Evolutionary conservation across 2,888 invertebrate species (phyloP).

Genomic region (Cataglyphis cursor): DNA sequence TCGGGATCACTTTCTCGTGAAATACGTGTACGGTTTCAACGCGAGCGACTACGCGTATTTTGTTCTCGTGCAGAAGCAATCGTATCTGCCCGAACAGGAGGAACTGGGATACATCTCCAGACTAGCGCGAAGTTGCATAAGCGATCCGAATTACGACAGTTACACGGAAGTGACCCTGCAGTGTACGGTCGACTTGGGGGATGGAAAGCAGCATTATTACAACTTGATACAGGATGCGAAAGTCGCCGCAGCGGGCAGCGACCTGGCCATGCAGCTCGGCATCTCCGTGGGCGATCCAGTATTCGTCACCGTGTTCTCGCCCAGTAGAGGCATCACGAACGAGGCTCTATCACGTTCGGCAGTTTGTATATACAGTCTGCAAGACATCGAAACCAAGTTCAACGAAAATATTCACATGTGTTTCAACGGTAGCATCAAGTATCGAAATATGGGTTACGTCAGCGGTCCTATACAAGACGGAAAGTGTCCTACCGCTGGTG

Average conservation of each 20-base stretch:
- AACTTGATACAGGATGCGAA: slow-evolving; percentile 98
- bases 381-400: slow-evolving; percentile 96
- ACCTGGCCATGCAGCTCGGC: slow-evolving; percentile 93
- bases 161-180: slow-evolving; percentile 98
- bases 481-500: slow-evolving; percentile 95
- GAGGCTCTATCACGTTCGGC: slow-evolving; percentile 95
- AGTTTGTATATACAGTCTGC: slow-evolving; percentile 96
- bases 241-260: slow-evolving; percentile 94
- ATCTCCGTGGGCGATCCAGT: slow-evolving; percentile 93
- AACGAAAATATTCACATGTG: slow-evolving; percentile 99
- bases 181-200: slow-evolving; percentile 91
- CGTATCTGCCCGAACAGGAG: slow-evolving; percentile 95
- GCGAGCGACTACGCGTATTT: slow-evolving; percentile 98
- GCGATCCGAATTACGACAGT: slow-evolving; percentile 97
- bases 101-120: slow-evolving; percentile 96
- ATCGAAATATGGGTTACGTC: slow-evolving; percentile 96
- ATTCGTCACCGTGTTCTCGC: slow-evolving; percentile 95
- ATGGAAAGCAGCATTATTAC: slow-evolving; percentile 88
- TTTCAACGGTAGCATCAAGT: slow-evolving; percentile 97
- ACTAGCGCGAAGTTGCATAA: slow-evolving; percentile 96
- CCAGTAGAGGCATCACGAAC: slow-evolving; percentile 95
- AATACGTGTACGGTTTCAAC: slow-evolving; percentile 98
- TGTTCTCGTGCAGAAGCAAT: slow-evolving; percentile 97
- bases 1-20: slow-evolving; percentile 97
- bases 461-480: slow-evolving; percentile 97